These are phyloP conservation scores for Danaus melanippus DNA, from an alignment of 1,140 invertebrate species.

Conservation along the genomic window DNA sequence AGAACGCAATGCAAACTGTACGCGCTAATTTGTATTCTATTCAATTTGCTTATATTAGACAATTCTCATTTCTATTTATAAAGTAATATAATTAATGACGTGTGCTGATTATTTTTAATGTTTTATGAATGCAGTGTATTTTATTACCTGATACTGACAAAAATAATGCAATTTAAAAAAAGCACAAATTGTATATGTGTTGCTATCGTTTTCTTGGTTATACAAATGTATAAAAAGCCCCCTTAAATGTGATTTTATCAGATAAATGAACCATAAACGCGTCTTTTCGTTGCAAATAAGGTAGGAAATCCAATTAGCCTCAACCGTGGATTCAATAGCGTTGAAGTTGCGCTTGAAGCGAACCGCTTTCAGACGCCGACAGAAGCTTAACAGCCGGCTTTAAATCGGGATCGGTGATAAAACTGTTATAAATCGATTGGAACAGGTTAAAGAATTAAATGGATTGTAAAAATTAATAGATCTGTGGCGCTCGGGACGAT, in stretches of 20 bases:
- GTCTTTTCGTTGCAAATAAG: slow-evolving; percentile 33
- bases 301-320: slow-evolving; percentile 47
- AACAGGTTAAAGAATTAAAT: slow-evolving; percentile 67
- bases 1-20: slow-evolving; percentile 21
- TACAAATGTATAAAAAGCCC: slow-evolving; percentile 15
- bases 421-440: slow-evolving; percentile 67
- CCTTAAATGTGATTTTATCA: slow-evolving; percentile 25
- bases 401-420: slow-evolving; percentile 53
- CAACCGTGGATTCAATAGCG: slow-evolving; percentile 38
- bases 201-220: slow-evolving; percentile 2
- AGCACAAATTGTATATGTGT: not conserved
- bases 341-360: slow-evolving; percentile 17
- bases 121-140: too few relatives aligned
- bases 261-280: slow-evolving; percentile 30
- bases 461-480: slow-evolving; percentile 69
- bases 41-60: slow-evolving; percentile 19
- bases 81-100: too few relatives aligned
- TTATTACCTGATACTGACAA: too few relatives aligned
- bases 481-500: slow-evolving; percentile 38
- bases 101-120: too few relatives aligned
- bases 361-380: slow-evolving; percentile 36
- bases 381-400: slow-evolving; percentile 50
- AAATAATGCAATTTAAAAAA: not conserved
- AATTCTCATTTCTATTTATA: too few relatives aligned
- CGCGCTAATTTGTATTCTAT: slow-evolving; percentile 17